Evolutionary conservation across 1,140 invertebrate genomes (phyloP).

Genomic region (Drosophila nebulosa): DNA sequence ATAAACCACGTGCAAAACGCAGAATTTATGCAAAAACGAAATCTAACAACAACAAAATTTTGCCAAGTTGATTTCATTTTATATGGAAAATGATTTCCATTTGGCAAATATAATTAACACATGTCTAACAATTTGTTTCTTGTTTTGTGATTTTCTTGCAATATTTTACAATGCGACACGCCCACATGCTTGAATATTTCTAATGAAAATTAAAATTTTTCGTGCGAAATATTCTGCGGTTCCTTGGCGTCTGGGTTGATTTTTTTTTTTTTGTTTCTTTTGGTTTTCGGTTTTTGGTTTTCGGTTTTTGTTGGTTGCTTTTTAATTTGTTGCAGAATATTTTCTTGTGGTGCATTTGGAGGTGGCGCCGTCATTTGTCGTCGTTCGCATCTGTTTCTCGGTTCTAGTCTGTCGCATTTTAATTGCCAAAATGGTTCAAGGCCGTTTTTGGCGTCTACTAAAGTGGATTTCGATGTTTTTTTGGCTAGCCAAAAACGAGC

Average conservation of each 20-base stretch:
- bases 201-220: constrained; percentile 13
- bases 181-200: constrained; percentile 3
- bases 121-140: constrained; percentile 10
- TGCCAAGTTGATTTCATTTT: background rate
- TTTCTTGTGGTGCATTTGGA: constrained; percentile 32
- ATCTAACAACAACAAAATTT: background rate
- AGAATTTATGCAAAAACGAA: background rate
- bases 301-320: background rate
- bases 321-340: constrained; percentile 7
- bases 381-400: constrained; percentile 5
- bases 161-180: constrained; percentile 27
- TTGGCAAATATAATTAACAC: constrained; percentile 28
- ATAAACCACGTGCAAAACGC: background rate
- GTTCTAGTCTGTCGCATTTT: constrained; percentile 27
- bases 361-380: constrained; percentile 23
- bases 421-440: constrained; percentile 48
- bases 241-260: background rate
- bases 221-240: background rate
- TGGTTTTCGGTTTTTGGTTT: background rate
- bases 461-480: constrained; percentile 38
- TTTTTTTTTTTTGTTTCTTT: too few relatives aligned
- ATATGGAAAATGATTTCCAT: background rate
- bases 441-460: constrained; percentile 22
- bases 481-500: background rate
- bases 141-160: constrained; percentile 24